phyloP scores from a whole-genome alignment of 2,888 invertebrate species.

The Dasypolia templi region DNA sequence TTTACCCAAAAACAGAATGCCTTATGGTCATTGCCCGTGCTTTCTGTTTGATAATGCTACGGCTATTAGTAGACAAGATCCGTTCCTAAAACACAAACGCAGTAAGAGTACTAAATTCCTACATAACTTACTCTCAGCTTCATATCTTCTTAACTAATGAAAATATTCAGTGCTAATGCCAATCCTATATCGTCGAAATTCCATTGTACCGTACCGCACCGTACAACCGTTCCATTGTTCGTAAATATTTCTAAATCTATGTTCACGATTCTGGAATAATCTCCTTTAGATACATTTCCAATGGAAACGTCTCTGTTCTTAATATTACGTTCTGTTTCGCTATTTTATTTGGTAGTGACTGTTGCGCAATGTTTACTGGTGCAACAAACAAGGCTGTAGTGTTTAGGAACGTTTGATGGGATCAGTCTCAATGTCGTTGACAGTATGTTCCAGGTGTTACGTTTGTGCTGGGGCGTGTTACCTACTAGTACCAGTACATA shows the following conservation, averaged over 20 bases:
- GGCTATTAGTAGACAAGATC: background rate
- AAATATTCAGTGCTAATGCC: constrained; percentile 34
- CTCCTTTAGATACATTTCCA: constrained; percentile 32
- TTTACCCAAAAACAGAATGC: background rate
- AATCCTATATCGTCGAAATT: constrained; percentile 24
- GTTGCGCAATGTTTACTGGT: background rate
- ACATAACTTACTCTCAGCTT: background rate
- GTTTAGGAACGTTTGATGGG: background rate
- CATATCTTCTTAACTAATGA: constrained; percentile 11
- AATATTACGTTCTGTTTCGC: background rate
- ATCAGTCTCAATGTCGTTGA: background rate
- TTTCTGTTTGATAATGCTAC: background rate
- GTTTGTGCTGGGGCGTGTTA: background rate
- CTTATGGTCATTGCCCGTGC: background rate
- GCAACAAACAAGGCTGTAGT: background rate
- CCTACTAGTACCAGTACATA: too few relatives aligned
- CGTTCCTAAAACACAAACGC: background rate
- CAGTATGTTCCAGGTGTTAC: background rate
- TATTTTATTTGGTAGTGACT: constrained; percentile 7
- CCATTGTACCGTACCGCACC: constrained; percentile 1
- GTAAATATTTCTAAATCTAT: constrained; percentile 44
- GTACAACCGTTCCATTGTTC: constrained; percentile 48
- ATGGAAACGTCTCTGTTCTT: background rate
- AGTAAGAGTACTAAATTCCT: background rate
- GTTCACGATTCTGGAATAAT: constrained; percentile 51